These are phyloP conservation scores for Lithophane ornitopus DNA, from an alignment of 2,888 invertebrate genomes.

Conservation along the genomic window DNA sequence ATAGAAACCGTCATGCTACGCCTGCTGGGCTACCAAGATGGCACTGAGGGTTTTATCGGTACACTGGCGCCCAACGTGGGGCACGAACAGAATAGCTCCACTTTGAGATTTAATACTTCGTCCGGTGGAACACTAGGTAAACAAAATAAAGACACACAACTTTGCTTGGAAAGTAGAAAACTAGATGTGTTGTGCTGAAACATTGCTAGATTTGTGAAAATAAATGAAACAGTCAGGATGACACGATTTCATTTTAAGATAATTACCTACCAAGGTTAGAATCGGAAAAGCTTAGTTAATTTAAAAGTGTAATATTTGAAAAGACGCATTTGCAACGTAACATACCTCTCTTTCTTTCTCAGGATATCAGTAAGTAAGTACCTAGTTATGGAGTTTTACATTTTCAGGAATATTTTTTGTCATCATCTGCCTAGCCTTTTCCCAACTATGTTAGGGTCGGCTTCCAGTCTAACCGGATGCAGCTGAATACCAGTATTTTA, in stretches of 20 bases:
- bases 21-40: too few species aligned
- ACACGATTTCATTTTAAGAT: not conserved
- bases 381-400: not conserved
- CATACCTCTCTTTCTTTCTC: not conserved
- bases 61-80: too few species aligned
- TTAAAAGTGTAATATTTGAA: not conserved
- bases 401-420: not conserved
- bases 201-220: not conserved
- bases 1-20: too few species aligned
- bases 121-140: fast-evolving
- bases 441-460: too few species aligned
- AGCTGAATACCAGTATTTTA: too few species aligned
- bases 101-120: too few species aligned
- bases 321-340: not conserved
- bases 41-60: too few species aligned
- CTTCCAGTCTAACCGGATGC: too few species aligned
- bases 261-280: not conserved
- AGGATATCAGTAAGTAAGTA: not conserved
- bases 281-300: not conserved
- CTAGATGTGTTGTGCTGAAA: not conserved
- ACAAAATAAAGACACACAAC: not conserved
- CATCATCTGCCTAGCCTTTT: too few species aligned
- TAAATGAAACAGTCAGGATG: not conserved
- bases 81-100: too few species aligned
- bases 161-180: not conserved